Evolutionary conservation across 1,140 invertebrate genomes (phyloP), one percentile per base, ranked within the genome.

Genomic region (Sitodiplosis mosellana): DNA sequence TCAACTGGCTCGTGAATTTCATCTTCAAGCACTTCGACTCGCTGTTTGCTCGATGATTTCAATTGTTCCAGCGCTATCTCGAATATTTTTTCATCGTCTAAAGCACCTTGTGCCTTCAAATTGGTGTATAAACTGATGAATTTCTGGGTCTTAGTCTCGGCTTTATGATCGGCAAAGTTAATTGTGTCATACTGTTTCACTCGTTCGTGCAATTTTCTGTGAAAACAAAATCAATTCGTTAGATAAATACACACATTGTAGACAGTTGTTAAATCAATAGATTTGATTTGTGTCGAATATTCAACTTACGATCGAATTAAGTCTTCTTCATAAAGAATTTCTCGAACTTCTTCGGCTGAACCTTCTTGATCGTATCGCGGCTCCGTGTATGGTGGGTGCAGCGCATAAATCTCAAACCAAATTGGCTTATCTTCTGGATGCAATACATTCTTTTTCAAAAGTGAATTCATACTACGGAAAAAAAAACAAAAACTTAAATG

Each of bases 301-400:
- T 17, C 44, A 53, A 69, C 77, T 74, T 76, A 90, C 86, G 79
- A 85, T 77, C 89, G 72, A 14, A 88, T 69, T 46, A 70, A 59
- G 70, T 95, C 91, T 72, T 94, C 90, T 52, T 76, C 66, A 56
- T 93, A 94, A 48, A 90, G 78, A 49, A 94, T 88, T 42, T 75
- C 62, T 53, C 60, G 71, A 11, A 88, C 64, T 41, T 74, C 59
- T 33, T 72, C 54, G 15, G 72, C 64, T 1, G 74, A 67, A 33
- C 70, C 66, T 21, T 72, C 70, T 55, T 82, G 69, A 42, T 80
- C 74, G 66, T 69, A 87, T 36, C 64, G 65, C 8, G 89, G 90
- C 56, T 86, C 80, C 38, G 74, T 61, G 52, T 79, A 77, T 2
- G 91, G 90, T 7, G 89, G 89, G 68, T 89, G 90, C 11, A 79